phyloP scores from a whole-genome alignment of 1,140 invertebrate species.

The Caenorhabditis briggsae region DNA sequence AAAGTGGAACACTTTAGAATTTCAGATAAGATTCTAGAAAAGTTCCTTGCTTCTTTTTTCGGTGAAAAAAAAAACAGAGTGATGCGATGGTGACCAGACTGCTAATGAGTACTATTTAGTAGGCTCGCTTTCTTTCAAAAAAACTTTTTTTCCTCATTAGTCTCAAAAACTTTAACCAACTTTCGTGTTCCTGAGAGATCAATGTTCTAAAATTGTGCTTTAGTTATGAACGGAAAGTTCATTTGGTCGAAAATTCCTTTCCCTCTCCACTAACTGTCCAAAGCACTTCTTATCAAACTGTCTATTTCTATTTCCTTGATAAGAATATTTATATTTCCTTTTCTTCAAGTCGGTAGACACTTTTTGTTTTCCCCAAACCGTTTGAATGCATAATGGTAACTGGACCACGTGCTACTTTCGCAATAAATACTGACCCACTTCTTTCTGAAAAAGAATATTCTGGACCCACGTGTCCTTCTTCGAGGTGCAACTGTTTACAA shows the following conservation, averaged over 20 bases:
- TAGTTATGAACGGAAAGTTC: neutral
- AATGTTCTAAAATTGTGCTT: too few relatives aligned
- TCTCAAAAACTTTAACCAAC: constrained; percentile 19
- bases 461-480: neutral
- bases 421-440: constrained; percentile 10
- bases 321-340: constrained; percentile 3
- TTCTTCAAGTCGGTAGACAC: neutral
- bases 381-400: constrained; percentile 13
- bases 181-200: neutral
- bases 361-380: constrained; percentile 19
- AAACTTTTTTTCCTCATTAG: neutral
- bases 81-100: neutral
- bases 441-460: neutral
- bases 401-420: constrained; percentile 41
- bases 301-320: constrained; percentile 15
- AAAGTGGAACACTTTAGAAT: constrained; percentile 4
- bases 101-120: constrained; percentile 2
- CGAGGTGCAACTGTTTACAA: too few relatives aligned
- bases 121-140: neutral
- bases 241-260: too few relatives aligned
- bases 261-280: neutral
- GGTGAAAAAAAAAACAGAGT: neutral
- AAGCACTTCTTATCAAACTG: constrained; percentile 1
- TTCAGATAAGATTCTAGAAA: neutral
- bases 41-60: neutral